phyloP scores from a whole-genome alignment of 2,888 invertebrate genomes.

The Himalopsyche kuldschensis region DNA sequence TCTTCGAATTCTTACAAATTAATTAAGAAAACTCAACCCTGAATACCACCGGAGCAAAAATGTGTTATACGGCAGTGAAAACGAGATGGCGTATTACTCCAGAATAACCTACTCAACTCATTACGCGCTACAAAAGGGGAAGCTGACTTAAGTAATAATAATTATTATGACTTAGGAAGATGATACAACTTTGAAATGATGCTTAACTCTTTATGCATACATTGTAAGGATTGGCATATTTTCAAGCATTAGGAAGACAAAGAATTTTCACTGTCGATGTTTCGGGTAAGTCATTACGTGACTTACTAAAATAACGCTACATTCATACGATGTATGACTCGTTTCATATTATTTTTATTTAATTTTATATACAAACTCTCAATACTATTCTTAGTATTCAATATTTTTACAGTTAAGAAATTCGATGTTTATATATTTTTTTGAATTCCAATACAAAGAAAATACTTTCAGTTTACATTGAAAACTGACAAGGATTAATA shows the following conservation, averaged over 20 bases:
- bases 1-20: constrained; percentile 3
- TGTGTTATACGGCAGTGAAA: constrained; percentile 3
- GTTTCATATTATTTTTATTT: no score
- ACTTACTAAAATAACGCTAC: not conserved
- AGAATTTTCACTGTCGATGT: not conserved
- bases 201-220: constrained; percentile 1
- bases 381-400: no score
- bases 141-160: constrained; percentile 19
- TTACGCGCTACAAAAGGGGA: constrained; percentile 9
- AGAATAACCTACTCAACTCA: constrained; percentile 21
- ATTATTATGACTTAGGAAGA: constrained; percentile 28
- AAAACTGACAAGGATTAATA: no score
- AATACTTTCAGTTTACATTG: no score
- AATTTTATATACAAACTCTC: no score
- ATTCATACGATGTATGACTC: not conserved
- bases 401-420: no score
- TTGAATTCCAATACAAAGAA: no score
- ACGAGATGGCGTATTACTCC: not conserved
- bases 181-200: constrained; percentile 10
- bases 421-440: no score
- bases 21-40: not conserved
- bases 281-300: not conserved
- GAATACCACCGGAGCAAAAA: not conserved
- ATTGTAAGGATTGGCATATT: not conserved
- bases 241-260: not conserved